Percentiles rank a stretch among this genome's conserved stretches.
These are phyloP conservation scores for Ecdyonurus torrentis DNA, from an alignment of 2,888 invertebrate genomes.

Conservation along the genomic window DNA sequence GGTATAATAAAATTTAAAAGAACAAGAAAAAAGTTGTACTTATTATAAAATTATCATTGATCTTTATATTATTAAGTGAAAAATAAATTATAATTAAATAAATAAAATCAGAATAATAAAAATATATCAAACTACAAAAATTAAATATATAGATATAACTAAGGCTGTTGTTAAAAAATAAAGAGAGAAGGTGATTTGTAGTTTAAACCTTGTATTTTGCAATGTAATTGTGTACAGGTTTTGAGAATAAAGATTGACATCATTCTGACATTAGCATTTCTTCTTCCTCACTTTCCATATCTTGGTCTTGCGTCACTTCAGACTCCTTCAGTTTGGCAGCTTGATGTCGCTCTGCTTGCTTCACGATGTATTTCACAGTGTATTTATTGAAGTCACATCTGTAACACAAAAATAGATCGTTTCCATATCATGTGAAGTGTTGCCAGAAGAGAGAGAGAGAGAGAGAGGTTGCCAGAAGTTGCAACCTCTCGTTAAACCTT, in stretches of 20 bases:
- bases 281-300: slow-evolving; percentile 18
- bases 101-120: too few relatives aligned
- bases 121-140: not conserved
- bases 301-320: slow-evolving; percentile 9
- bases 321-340: slow-evolving; percentile 20
- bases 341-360: slow-evolving; percentile 26
- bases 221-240: not conserved
- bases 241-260: not conserved
- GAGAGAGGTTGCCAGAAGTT: too few relatives aligned
- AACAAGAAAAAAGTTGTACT: too few relatives aligned
- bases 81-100: too few relatives aligned
- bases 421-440: too few relatives aligned
- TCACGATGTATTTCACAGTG: slow-evolving; percentile 50
- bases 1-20: too few relatives aligned
- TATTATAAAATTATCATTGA: too few relatives aligned
- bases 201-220: not conserved
- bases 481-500: too few relatives aligned
- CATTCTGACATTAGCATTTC: slow-evolving; percentile 9
- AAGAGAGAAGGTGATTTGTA: not conserved
- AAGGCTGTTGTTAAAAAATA: not conserved
- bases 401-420: slow-evolving; percentile 22
- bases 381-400: slow-evolving; percentile 86
- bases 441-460: too few relatives aligned
- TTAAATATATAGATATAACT: not conserved
- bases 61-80: too few relatives aligned